Evolutionary conservation across 1,140 invertebrate genomes (phyloP).

Genomic region (Caenorhabditis briggsae): DNA sequence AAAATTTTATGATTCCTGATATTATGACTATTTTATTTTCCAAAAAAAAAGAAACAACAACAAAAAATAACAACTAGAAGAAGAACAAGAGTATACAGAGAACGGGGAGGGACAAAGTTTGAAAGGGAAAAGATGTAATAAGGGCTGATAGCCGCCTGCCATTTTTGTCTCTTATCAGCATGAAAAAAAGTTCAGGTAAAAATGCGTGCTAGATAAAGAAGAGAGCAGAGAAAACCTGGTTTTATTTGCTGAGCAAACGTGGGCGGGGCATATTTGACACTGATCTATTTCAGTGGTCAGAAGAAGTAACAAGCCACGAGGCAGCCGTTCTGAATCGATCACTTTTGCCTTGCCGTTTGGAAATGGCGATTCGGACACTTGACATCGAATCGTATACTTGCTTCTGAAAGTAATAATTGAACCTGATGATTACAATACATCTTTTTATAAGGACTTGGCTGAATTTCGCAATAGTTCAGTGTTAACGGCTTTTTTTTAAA

Average conservation of each 20-base stretch:
- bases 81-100: conserved; percentile 10
- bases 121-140: neutral
- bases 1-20: neutral
- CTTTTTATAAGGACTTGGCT: neutral
- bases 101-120: neutral
- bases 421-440: neutral
- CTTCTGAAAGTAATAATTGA: conserved; percentile 18
- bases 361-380: conserved; percentile 21
- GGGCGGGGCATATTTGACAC: conserved; percentile 7
- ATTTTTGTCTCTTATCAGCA: neutral
- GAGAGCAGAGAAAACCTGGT: neutral
- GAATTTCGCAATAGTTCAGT: conserved; percentile 20
- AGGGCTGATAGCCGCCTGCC: conserved; percentile 5
- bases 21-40: neutral
- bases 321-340: neutral
- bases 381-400: conserved; percentile 39
- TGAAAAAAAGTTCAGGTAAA: conserved; percentile 3
- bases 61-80: neutral
- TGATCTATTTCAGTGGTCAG: conserved; percentile 25
- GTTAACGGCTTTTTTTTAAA: neutral
- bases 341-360: conserved; percentile 18
- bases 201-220: neutral
- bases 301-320: neutral
- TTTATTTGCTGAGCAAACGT: conserved; percentile 29
- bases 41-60: neutral